Conservation (phyloP, 1,140 invertebrate species). For the Oreohelix idahoensis region DNA sequence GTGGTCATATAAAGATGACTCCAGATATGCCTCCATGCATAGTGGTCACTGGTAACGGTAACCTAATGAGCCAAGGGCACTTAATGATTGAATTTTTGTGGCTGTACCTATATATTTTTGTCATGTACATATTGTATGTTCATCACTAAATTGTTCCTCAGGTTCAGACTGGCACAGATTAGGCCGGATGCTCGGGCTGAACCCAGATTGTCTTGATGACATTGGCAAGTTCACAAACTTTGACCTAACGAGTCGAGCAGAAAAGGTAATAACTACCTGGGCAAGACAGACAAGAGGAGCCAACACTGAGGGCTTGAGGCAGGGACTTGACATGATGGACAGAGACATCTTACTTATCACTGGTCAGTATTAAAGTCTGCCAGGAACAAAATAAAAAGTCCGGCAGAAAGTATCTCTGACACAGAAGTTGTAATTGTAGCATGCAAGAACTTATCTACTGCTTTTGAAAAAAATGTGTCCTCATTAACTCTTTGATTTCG, state of each 20-base stretch:
- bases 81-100: not conserved
- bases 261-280: constrained; percentile 34
- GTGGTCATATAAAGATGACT: too few species aligned
- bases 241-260: constrained; percentile 31
- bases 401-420: too few species aligned
- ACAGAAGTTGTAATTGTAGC: too few species aligned
- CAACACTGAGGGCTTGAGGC: not conserved
- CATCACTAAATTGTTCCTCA: not conserved
- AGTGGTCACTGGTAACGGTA: too few species aligned
- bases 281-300: constrained; percentile 3
- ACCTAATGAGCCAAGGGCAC: too few species aligned
- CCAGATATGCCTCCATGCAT: too few species aligned
- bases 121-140: not conserved
- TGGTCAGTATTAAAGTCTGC: not conserved
- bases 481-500: too few species aligned
- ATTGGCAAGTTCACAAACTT: constrained; percentile 43
- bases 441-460: too few species aligned
- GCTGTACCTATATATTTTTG: not conserved
- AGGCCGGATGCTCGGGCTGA: constrained; percentile 28
- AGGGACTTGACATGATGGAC: constrained; percentile 35
- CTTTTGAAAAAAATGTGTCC: too few species aligned
- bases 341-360: constrained; percentile 32
- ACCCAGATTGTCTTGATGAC: constrained; percentile 30
- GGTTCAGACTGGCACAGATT: constrained; percentile 41
- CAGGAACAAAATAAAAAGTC: too few species aligned